Evolutionary conservation across 2,888 invertebrate species (phyloP).

Genomic region (Luperina testacea): DNA sequence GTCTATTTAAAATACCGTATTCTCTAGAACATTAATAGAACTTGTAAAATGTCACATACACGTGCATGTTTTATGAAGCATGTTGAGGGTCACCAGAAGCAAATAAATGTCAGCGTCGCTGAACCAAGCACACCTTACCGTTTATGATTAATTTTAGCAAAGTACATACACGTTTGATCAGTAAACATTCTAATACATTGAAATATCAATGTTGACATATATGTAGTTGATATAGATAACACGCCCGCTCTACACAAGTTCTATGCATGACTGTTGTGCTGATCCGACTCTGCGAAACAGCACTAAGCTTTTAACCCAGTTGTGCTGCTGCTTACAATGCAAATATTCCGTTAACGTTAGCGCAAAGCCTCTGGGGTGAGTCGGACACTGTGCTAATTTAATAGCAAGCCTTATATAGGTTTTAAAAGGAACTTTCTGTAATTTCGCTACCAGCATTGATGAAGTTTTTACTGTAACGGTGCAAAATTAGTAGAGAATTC

Average conservation of each 20-base stretch:
- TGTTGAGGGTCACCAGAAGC: conserved; percentile 43
- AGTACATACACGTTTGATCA: conserved; percentile 19
- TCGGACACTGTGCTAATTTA: conserved; percentile 69
- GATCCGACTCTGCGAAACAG: conserved; percentile 70
- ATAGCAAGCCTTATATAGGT: conserved; percentile 49
- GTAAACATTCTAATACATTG: conserved; percentile 8
- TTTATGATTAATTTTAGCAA: conserved; percentile 52
- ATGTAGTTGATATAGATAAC: conserved; percentile 3
- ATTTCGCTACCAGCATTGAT: conserved; percentile 51
- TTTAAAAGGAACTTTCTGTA: conserved; percentile 50
- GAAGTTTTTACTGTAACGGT: conserved; percentile 66
- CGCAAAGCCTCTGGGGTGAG: conserved; percentile 68
- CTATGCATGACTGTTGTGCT: conserved; percentile 64
- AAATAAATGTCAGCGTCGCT: conserved; percentile 52
- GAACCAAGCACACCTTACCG: conserved; percentile 37
- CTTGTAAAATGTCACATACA: conserved; percentile 50
- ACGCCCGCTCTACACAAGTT: conserved; percentile 42
- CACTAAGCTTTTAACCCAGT: conserved; percentile 85
- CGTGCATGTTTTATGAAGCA: conserved; percentile 35
- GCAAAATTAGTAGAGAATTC: conserved; percentile 55
- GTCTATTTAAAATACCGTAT: conserved; percentile 37
- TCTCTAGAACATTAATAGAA: conserved; percentile 42
- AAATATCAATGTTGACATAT: conserved; percentile 26
- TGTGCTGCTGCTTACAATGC: conserved; percentile 74
- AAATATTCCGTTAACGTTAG: conserved; percentile 79